Evolutionary conservation across 1,140 invertebrate genomes (phyloP).

Genomic region (Drusus annulatus): DNA sequence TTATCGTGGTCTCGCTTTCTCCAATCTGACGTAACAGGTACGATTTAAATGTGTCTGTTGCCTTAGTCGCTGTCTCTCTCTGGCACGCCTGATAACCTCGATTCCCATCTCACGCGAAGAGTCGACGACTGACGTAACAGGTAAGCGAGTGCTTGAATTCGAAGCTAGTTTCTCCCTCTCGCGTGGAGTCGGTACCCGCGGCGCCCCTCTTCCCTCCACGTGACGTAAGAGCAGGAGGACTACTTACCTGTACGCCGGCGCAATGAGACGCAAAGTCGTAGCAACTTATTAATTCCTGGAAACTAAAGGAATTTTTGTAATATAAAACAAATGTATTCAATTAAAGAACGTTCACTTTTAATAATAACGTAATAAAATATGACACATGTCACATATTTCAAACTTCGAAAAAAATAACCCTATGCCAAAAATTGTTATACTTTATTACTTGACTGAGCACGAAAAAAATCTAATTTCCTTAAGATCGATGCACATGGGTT

Average conservation of each 20-base stretch:
- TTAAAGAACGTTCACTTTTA: no score
- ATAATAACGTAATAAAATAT: no score
- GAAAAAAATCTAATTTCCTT: no score
- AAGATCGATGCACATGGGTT: no score
- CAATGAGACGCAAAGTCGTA: conserved; percentile 11
- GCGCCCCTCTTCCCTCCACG: conserved; percentile 30
- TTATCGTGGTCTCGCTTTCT: conserved; percentile 10
- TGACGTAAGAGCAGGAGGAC: conserved; percentile 45
- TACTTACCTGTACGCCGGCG: conserved; percentile 53
- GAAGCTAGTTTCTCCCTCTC: conserved; percentile 12
- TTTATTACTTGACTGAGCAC: no score
- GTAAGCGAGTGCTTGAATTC: conserved; percentile 37
- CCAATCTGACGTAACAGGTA: conserved; percentile 57
- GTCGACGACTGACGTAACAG: conserved; percentile 44
- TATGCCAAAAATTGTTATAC: no score
- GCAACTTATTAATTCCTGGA: neutral
- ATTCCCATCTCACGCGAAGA: conserved; percentile 6
- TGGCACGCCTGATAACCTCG: neutral
- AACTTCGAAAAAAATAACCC: no score
- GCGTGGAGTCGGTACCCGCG: neutral
- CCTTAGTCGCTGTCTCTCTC: conserved; percentile 16
- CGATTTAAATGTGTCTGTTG: conserved; percentile 39
- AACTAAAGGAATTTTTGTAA: neutral
- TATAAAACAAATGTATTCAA: no score
- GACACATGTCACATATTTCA: no score